phyloP scores from a whole-genome alignment of 2,113 vertebrate species.

The Poecilia latipinna region DNA sequence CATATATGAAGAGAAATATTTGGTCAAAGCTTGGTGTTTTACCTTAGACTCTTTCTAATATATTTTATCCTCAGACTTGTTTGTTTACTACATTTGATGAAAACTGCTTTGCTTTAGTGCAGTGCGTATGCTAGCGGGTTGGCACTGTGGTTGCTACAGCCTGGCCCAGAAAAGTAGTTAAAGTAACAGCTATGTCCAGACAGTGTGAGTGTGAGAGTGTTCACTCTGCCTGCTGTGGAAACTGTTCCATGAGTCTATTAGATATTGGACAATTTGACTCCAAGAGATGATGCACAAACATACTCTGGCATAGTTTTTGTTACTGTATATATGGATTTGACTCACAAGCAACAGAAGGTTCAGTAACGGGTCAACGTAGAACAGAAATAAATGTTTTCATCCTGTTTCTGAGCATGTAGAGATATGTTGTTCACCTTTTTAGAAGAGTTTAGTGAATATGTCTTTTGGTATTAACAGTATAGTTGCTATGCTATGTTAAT shows the following conservation, averaged over 20 bases:
- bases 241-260: not conserved
- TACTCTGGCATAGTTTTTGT: not conserved
- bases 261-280: not conserved
- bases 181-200: slow-evolving; percentile 29
- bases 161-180: slow-evolving; percentile 10
- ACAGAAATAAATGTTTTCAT: not conserved
- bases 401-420: not conserved
- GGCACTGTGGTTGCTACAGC: not conserved
- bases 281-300: not conserved
- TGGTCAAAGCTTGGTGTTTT: not conserved
- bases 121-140: not conserved
- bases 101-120: not conserved
- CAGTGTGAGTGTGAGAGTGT: slow-evolving; percentile 13
- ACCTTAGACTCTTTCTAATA: too few species aligned
- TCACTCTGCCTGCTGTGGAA: slow-evolving; percentile 3
- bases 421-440: not conserved
- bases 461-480: too few species aligned
- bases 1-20: not conserved
- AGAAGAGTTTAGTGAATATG: not conserved
- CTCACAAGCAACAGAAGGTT: not conserved
- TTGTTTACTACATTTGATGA: not conserved
- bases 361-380: not conserved
- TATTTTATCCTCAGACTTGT: not conserved
- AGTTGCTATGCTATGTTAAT: too few species aligned
- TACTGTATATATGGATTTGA: not conserved